Evolutionary conservation across 2,888 invertebrate genomes (phyloP), one percentile per base, ranked within the genome.

Genomic region (Leptopterna dolabrata): DNA sequence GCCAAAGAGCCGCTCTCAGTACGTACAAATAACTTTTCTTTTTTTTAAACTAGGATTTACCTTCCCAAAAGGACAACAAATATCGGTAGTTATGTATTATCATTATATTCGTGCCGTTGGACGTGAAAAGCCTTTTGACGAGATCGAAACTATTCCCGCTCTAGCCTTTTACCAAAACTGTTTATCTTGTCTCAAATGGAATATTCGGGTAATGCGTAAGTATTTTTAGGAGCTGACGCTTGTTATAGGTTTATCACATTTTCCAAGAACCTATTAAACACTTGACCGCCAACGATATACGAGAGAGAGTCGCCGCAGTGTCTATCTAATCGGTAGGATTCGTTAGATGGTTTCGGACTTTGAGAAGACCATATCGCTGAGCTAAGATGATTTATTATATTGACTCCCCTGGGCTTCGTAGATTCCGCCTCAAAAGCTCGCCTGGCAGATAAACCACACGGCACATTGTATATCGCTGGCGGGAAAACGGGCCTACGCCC

Each of bases 381-480:
- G 63, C 63, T 27, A 7, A 24, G 63, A 63, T 63, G 63, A 63
- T 63, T 63, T 63, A 63, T 63, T 63, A 63, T 63, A 63, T 63
- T 63, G 63, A 63, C 63, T 63, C 63, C 63, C 63, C 13, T 9
- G 63, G 27, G 63, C 24, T 63, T 63, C 7, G 63, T 63, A 63
- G 63, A 63, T 63, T 63, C 19, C 63, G 63, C 63, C 24, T 63
- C 63, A 63, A 63, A 63, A 63, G 63, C 63, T 63, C 63, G 63
- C 24, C 63, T 63, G 63, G 63, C 24, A 63, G 63, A 63, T 63
- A 63, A 63, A 63, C 63, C 63, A 63, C 63, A 63, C 63, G 63
- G 19, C 63, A 63, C 24, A 24, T 24, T 19, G 63, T 63, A 11
- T n/a, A 63, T 63, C 63, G 63, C 63, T 63, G 24, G n/a, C 24